Evolutionary conservation across 2,113 vertebrate genomes (phyloP).

Genomic region (Okapia johnstoni): DNA sequence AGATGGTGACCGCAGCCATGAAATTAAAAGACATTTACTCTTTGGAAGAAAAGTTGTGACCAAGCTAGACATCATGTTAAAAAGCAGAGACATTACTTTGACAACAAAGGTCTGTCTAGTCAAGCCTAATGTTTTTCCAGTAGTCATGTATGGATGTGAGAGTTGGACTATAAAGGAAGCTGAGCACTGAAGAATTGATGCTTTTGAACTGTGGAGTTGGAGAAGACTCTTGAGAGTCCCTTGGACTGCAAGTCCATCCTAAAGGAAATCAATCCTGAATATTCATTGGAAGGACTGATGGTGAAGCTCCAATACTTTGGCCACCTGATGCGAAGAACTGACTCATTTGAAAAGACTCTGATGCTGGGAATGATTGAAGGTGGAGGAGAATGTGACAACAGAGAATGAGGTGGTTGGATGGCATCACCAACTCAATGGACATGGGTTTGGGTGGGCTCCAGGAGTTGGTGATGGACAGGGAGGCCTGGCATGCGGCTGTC

Average conservation of each 20-base stretch:
- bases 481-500: not conserved
- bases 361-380: not conserved
- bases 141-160: not conserved
- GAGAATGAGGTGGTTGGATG: not conserved
- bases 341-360: not conserved
- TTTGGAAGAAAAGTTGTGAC: not conserved
- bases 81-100: not conserved
- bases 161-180: not conserved
- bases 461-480: not conserved
- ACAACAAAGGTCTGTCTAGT: not conserved
- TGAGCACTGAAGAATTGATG: not conserved
- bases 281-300: not conserved
- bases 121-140: not conserved
- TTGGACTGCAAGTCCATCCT: not conserved
- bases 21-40: not conserved
- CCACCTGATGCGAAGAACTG: not conserved
- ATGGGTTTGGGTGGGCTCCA: not conserved
- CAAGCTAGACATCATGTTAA: not conserved
- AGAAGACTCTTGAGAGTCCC: not conserved
- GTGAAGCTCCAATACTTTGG: not conserved
- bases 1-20: not conserved
- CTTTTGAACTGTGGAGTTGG: not conserved
- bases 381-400: not conserved
- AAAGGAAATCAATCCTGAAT: not conserved
- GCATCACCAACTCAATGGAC: not conserved